These are phyloP conservation scores for Cydia amplana DNA, from an alignment of 1,140 invertebrate species.

Conservation along the genomic window DNA sequence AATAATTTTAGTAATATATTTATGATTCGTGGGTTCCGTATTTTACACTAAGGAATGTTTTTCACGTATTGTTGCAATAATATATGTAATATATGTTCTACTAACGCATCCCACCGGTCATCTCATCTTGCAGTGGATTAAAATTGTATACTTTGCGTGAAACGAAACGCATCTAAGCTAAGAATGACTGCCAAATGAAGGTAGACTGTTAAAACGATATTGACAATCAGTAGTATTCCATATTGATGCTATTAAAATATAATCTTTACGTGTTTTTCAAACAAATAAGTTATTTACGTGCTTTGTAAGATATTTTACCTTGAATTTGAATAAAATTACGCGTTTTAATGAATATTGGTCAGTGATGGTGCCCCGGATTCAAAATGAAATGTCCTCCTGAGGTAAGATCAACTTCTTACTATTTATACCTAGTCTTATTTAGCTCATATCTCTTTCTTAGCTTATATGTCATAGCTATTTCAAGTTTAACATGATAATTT, in stretches of 20 bases:
- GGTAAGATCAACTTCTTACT: not conserved
- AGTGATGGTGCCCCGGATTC: not conserved
- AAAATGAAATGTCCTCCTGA: conserved; percentile 6
- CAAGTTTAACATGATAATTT: no score
- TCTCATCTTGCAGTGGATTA: no score
- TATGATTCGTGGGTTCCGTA: no score
- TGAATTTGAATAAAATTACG: not conserved
- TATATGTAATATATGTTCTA: no score
- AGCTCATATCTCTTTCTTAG: no score
- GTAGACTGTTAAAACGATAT: not conserved
- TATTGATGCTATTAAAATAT: not conserved
- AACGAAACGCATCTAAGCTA: not conserved
- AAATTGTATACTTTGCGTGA: not conserved
- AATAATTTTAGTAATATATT: no score
- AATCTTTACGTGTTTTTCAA: not conserved
- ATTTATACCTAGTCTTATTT: not conserved
- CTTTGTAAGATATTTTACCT: no score
- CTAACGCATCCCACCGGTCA: no score
- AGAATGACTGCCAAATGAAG: not conserved
- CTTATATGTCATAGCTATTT: no score
- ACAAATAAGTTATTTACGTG: no score
- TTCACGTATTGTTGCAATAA: no score
- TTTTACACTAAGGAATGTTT: no score
- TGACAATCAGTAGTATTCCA: not conserved
- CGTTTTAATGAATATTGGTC: not conserved